Percentiles rank a stretch among this genome's conserved stretches.
Evolutionary conservation across 1,140 invertebrate genomes (phyloP).

Genomic region (Trichonephila inaurata): DNA sequence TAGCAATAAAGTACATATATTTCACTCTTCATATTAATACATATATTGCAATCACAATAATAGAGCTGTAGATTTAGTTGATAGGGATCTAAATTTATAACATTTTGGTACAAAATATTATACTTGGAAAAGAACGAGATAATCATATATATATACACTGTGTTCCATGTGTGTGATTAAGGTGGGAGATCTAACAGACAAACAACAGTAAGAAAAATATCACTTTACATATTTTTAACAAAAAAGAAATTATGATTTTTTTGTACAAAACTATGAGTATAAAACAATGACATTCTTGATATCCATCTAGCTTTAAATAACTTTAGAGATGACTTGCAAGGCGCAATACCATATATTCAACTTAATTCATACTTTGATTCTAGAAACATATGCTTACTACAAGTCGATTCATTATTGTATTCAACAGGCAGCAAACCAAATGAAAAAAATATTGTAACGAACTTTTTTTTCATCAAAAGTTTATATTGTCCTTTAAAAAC

Average conservation of each 20-base stretch:
- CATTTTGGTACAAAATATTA: too few relatives aligned
- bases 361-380: background rate
- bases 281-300: slow-evolving; percentile 8
- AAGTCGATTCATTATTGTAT: background rate
- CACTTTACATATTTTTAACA: slow-evolving; percentile 17
- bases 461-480: background rate
- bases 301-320: too few relatives aligned
- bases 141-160: background rate
- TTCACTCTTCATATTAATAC: too few relatives aligned
- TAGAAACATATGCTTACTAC: background rate
- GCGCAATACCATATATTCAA: too few relatives aligned
- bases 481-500: background rate
- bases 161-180: background rate
- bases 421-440: background rate
- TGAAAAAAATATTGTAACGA: background rate
- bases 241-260: slow-evolving; percentile 6
- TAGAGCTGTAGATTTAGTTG: too few relatives aligned
- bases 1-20: too few relatives aligned
- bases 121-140: background rate
- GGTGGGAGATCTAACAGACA: slow-evolving; percentile 21
- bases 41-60: too few relatives aligned
- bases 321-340: too few relatives aligned
- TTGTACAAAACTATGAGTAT: slow-evolving; percentile 9
- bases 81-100: too few relatives aligned
- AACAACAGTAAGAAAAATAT: slow-evolving; percentile 33